These are phyloP conservation scores for Thripadectes ignobilis DNA, from an alignment of 2,797 vertebrate genomes.

Conservation along the genomic window DNA sequence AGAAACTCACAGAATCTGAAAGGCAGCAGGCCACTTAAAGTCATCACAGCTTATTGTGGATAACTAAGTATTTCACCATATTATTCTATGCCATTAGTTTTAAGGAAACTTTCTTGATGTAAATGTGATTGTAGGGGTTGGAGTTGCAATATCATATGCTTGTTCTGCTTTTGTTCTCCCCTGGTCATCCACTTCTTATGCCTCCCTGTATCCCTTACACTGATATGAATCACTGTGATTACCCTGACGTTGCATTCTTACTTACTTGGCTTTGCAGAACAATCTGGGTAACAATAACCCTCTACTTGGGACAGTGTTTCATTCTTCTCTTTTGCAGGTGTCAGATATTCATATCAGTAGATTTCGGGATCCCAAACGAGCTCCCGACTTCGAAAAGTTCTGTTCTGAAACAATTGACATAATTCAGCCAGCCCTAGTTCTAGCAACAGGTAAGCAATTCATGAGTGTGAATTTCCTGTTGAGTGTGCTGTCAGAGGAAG, in stretches of 20 bases:
- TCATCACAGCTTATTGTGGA: not conserved
- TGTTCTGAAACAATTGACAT: constrained; percentile 89
- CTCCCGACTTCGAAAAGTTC: constrained; percentile 91
- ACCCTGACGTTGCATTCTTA: not conserved
- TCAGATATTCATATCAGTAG: constrained; percentile 96
- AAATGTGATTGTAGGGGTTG: not conserved
- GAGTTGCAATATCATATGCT: not conserved
- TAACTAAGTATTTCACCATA: not conserved
- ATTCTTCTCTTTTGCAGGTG: constrained; percentile 79
- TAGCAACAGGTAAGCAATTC: constrained; percentile 88
- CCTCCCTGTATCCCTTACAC: not conserved
- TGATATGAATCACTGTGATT: not conserved
- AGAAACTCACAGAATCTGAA: not conserved
- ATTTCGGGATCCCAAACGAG: constrained; percentile 86
- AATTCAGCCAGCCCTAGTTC: constrained; percentile 89
- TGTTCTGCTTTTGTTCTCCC: not conserved
- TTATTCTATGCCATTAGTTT: not conserved
- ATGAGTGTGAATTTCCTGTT: not conserved
- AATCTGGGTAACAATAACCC: not conserved
- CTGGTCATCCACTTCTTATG: not conserved
- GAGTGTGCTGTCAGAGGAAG: not conserved
- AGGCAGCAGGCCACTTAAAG: not conserved
- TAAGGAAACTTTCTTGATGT: not conserved
- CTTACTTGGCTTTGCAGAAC: not conserved
- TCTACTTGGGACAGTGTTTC: not conserved